Evolutionary conservation across 2,113 vertebrate genomes (phyloP).

Genomic region (Cyphomyrus discorhynchus): DNA sequence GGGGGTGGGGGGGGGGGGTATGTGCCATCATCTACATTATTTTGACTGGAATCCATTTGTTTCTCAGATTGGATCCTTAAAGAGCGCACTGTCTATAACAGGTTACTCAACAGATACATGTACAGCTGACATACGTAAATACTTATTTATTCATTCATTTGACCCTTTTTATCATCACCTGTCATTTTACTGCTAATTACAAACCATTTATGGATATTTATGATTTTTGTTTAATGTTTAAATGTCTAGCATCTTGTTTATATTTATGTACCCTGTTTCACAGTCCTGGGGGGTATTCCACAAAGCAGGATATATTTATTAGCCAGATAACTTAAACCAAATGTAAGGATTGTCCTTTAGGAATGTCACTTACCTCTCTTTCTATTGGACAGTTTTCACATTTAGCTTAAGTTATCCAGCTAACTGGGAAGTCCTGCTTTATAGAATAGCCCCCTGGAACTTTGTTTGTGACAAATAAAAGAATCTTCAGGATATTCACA

Average conservation of each 20-base stretch:
- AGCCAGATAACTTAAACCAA: neutral
- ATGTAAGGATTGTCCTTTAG: neutral
- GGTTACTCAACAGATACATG: neutral
- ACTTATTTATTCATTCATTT: neutral
- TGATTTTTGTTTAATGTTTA: neutral
- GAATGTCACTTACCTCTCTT: neutral
- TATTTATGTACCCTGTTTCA: neutral
- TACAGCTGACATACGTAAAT: neutral
- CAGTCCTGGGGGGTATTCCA: neutral
- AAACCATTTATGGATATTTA: neutral
- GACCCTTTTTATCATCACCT: neutral
- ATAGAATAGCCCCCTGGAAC: neutral
- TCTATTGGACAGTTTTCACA: neutral
- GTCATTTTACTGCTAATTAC: neutral
- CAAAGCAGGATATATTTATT: neutral
- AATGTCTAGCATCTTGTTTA: neutral
- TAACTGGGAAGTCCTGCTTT: neutral
- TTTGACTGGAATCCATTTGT: neutral
- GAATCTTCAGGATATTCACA: neutral
- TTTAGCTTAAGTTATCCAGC: neutral
- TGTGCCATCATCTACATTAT: neutral
- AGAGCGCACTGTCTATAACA: neutral
- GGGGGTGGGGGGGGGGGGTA: neutral
- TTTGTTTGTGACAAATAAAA: neutral
- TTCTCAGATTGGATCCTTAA: neutral